These are phyloP conservation scores for Upupa epops DNA, from an alignment of 2,113 vertebrate species.

Conservation along the genomic window DNA sequence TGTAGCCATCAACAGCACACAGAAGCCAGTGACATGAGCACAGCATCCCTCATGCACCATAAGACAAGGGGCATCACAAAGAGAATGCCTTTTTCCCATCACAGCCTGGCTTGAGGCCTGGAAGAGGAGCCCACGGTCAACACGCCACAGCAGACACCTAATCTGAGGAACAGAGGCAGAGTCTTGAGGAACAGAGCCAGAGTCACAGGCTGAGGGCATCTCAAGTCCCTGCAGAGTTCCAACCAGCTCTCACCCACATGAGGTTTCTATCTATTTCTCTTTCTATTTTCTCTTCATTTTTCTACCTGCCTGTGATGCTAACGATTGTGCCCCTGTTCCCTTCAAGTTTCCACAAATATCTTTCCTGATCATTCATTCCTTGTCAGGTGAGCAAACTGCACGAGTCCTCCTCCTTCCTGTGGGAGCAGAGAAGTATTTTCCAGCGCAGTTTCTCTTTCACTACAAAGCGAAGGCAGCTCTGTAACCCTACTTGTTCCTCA, in stretches of 20 bases:
- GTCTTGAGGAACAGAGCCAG: background rate
- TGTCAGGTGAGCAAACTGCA: conserved; percentile 61
- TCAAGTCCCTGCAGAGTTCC: background rate
- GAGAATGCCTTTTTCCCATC: background rate
- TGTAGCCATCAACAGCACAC: background rate
- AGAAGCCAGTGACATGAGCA: background rate
- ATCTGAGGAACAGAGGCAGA: background rate
- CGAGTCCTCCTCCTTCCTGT: conserved; percentile 53
- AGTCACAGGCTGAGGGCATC: background rate
- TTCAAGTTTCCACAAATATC: conserved; percentile 62
- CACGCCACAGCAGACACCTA: accelerated
- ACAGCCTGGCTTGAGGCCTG: background rate
- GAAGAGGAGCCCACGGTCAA: background rate
- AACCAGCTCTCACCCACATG: background rate
- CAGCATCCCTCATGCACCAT: background rate
- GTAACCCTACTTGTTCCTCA: background rate
- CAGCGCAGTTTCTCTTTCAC: conserved; percentile 31
- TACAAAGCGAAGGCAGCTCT: background rate
- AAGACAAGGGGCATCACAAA: background rate
- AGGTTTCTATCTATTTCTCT: background rate
- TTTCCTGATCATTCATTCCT: conserved; percentile 43
- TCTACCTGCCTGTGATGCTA: background rate
- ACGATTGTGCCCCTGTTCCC: conserved; percentile 28
- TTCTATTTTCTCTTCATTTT: background rate
- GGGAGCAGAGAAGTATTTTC: conserved; percentile 46